Evolutionary conservation across 2,797 vertebrate species (phyloP).

Genomic region (Vultur gryphus): DNA sequence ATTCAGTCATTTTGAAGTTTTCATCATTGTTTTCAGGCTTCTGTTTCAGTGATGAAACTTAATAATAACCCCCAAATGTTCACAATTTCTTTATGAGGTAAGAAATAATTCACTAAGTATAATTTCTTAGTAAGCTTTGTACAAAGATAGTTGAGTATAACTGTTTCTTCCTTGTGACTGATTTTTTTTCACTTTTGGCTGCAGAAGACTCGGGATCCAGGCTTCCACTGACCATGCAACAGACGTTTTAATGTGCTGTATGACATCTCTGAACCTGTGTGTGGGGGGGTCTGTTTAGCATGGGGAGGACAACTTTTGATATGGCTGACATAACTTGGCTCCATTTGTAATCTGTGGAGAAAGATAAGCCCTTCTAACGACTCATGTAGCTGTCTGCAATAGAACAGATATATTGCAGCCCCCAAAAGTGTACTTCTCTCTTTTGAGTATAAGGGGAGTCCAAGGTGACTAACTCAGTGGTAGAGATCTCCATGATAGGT

Average conservation of each 20-base stretch:
- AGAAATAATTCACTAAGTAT: neutral
- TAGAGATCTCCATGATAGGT: neutral
- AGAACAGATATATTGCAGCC: neutral
- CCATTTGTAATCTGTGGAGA: neutral
- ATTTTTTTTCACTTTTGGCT: neutral
- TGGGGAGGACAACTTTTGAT: neutral
- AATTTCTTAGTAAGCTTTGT: neutral
- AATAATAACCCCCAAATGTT: neutral
- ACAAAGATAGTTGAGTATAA: neutral
- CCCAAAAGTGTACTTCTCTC: neutral
- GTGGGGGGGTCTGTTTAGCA: neutral
- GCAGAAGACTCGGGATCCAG: neutral
- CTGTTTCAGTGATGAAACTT: neutral
- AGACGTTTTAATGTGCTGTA: neutral
- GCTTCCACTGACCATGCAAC: neutral
- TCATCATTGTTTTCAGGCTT: neutral
- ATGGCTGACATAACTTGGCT: neutral
- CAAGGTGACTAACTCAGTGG: neutral
- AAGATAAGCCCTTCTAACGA: neutral
- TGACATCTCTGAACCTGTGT: rapidly evolving
- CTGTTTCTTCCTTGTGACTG: neutral
- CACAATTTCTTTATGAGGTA: neutral
- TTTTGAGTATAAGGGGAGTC: neutral
- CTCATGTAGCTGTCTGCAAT: neutral
- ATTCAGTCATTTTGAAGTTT: neutral